These are phyloP conservation scores for Pipa parva DNA, from an alignment of 2,113 vertebrate genomes.

Conservation along the genomic window DNA sequence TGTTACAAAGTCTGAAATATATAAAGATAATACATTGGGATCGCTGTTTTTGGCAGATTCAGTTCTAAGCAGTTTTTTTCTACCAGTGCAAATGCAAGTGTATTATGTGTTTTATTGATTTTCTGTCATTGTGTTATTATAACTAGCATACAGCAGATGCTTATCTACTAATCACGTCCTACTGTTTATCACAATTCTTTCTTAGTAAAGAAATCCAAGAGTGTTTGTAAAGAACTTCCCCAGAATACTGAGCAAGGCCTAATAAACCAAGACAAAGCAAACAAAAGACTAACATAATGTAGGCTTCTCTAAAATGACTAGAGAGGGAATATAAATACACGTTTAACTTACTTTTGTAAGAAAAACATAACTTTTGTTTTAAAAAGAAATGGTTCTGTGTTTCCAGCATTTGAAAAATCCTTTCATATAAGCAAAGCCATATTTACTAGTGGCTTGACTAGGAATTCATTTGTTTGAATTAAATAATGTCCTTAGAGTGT, in stretches of 20 bases:
- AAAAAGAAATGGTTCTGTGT: too few relatives aligned
- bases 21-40: neutral
- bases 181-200: slow-evolving; percentile 43
- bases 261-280: neutral
- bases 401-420: too few relatives aligned
- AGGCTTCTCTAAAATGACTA: too few relatives aligned
- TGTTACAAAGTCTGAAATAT: neutral
- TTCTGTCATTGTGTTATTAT: neutral
- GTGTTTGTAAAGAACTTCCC: neutral
- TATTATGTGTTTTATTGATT: slow-evolving; percentile 23
- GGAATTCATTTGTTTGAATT: too few relatives aligned
- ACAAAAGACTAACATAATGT: neutral
- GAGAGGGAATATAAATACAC: too few relatives aligned
- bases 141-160: slow-evolving; percentile 18
- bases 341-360: too few relatives aligned
- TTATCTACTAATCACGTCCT: slow-evolving; percentile 38
- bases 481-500: too few relatives aligned
- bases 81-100: slow-evolving; percentile 2
- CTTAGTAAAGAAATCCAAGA: neutral
- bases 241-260: slow-evolving; percentile 4
- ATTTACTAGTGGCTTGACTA: too few relatives aligned
- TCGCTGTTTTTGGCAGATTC: neutral
- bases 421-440: too few relatives aligned
- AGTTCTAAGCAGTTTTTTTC: neutral
- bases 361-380: too few relatives aligned